phyloP scores from a whole-genome alignment of 2,797 vertebrate genomes.

The Sebastes kiyomatsui region DNA sequence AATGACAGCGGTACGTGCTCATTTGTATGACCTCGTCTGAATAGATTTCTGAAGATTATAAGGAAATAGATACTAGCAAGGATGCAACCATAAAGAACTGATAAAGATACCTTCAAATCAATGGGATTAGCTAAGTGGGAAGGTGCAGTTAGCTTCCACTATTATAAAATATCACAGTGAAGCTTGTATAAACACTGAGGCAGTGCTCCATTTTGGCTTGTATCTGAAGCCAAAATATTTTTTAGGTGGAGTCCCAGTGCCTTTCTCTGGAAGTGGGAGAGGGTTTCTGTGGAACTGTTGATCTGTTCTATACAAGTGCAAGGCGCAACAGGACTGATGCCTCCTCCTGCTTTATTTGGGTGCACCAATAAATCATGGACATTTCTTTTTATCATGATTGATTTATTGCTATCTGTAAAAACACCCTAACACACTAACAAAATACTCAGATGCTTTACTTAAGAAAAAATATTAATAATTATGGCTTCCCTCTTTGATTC shows the following conservation, averaged over 20 bases:
- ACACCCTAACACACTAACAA: background rate
- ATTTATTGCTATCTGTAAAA: background rate
- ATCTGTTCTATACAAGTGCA: background rate
- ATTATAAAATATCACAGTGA: too few species aligned
- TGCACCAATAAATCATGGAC: background rate
- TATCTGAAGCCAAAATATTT: background rate
- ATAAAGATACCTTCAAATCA: background rate
- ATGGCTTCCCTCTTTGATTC: background rate
- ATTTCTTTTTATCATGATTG: background rate
- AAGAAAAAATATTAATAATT: background rate
- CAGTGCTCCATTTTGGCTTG: background rate
- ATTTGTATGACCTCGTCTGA: background rate
- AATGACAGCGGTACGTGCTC: background rate
- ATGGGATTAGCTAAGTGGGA: background rate
- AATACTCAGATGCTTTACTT: background rate
- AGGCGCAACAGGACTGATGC: background rate
- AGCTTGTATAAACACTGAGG: background rate
- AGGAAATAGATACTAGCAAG: background rate
- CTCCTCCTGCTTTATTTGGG: background rate
- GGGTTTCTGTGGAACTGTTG: slow-evolving; percentile 45
- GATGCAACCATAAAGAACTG: background rate
- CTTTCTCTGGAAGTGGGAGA: slow-evolving; percentile 54
- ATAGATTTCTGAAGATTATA: background rate
- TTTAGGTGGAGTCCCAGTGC: background rate
- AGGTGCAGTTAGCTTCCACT: background rate